Base-by-base conservation (phyloP, 1,140 invertebrate genomes). In the Nylanderia fulva region DNA sequence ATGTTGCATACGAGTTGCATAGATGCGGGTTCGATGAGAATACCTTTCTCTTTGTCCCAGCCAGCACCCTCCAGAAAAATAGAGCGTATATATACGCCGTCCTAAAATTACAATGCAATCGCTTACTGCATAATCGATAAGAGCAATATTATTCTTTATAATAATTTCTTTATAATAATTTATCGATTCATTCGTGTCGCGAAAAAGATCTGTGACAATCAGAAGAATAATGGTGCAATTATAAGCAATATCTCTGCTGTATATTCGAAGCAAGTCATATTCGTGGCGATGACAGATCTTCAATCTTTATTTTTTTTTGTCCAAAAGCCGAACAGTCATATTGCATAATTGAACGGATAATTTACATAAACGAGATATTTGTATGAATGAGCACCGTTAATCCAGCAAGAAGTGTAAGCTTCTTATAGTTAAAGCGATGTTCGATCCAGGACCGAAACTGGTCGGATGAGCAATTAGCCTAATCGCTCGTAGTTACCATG, bases 51-150 rank as follows among this genome's bases (percentile, higher is more conserved):
- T 76, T 95, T 96, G 92, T 98, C 96, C 98, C 98, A 99, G 68
- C 98, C 96, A 6, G 97, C 98, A 1, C 98, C 98, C 95, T 99
- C 98, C 91, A 99, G 95, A 94, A 95, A 99, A 69, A 98, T 95
- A 1, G 96, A 96, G 90, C 96, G 95, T 36, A 97, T 93, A 90
- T 96, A 97, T 13, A 97, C 96, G 18, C 97, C 97, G 72, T 96
- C 94, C 86, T 96, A 95, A 61, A 91, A 71, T 74, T 63, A 42
- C 42, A 63, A n/a, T 54, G 33, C 29, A 60, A 74, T 77, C 80
- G 48, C 18, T 36, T n/a, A 24, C 2, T 4, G 15, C 3, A 27
- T n/a, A n/a, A 75, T 75, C 33, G n/a, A 15, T 74, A 74, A 56
- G 29, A 36, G 7, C 54, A 72, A 54, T 71, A 42, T 45, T 6